phyloP scores from a whole-genome alignment of 1,140 invertebrate genomes.

The Zaprionus kolodkinae region DNA sequence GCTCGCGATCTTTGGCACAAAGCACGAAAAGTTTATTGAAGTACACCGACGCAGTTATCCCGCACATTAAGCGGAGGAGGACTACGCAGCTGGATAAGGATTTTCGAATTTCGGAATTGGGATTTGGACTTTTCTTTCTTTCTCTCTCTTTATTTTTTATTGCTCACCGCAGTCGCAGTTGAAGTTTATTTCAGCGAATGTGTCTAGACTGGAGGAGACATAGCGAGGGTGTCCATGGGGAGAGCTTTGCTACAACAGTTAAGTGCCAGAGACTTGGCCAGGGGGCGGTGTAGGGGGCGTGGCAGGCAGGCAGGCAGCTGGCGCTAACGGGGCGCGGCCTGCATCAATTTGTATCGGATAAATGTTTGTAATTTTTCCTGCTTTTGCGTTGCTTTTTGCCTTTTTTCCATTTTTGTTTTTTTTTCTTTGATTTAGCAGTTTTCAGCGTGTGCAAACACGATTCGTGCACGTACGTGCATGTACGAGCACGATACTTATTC shows the following conservation, averaged over 20 bases:
- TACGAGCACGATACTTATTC: conserved; percentile 24
- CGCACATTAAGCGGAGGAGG: conserved; percentile 25
- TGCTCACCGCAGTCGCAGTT: conserved; percentile 32
- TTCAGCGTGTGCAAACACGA: neutral
- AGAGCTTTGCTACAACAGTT: conserved; percentile 3
- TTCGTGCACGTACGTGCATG: conserved; percentile 1
- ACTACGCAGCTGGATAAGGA: conserved; percentile 44
- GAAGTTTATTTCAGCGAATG: conserved; percentile 48
- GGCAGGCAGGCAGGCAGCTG: neutral
- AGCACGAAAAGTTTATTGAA: conserved; percentile 22
- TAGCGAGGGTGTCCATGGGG: neutral
- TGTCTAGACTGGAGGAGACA: conserved; percentile 46
- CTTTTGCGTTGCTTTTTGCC: neutral
- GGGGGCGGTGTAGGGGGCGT: neutral
- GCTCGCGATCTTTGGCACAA: conserved; percentile 29
- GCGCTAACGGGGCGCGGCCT: neutral
- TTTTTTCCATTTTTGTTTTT: neutral
- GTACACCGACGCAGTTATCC: conserved; percentile 8
- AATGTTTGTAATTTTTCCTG: conserved; percentile 13
- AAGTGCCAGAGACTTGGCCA: neutral
- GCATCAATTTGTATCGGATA: conserved; percentile 36
- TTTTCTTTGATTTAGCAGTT: conserved; percentile 9
- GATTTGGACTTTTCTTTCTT: conserved; percentile 5
- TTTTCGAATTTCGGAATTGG: conserved; percentile 26
- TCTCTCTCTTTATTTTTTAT: conserved; percentile 26